These are phyloP conservation scores for Daphoenositta chrysoptera DNA, from an alignment of 2,113 vertebrate genomes.

Conservation along the genomic window DNA sequence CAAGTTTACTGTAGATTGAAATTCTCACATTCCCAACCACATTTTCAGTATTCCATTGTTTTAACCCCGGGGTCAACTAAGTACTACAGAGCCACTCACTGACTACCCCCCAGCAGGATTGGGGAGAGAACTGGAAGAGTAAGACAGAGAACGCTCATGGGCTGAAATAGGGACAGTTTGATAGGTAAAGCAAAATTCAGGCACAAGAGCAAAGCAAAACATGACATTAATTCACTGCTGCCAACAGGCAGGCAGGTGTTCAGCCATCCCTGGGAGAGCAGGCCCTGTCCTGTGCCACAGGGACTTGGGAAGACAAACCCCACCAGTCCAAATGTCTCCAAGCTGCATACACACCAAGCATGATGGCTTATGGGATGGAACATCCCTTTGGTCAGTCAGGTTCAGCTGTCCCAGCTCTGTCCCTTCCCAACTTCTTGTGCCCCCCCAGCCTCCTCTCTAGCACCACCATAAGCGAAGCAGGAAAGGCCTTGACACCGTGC, in stretches of 20 bases:
- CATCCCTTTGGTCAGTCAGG: accelerated
- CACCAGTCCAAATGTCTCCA: not conserved
- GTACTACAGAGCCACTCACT: not conserved
- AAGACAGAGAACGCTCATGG: not conserved
- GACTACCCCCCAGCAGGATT: not conserved
- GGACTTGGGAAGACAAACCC: not conserved
- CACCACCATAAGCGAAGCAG: accelerated
- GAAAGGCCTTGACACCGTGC: not conserved
- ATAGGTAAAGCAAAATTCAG: not conserved
- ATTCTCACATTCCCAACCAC: not conserved
- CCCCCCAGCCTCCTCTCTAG: not conserved
- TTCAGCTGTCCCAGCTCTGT: not conserved
- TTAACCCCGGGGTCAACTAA: not conserved
- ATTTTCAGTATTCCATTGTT: not conserved
- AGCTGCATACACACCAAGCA: accelerated
- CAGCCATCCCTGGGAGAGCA: not conserved
- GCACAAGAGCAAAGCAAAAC: not conserved
- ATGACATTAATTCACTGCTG: accelerated
- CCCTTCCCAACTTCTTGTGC: not conserved
- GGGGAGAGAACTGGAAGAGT: accelerated
- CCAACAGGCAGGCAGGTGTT: not conserved
- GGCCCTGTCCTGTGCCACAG: accelerated
- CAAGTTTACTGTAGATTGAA: not conserved
- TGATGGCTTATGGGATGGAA: not conserved
- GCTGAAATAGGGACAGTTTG: not conserved